Percentiles rank a stretch among this genome's conserved stretches.
Conservation (phyloP, 2,113 vertebrate genomes). For the Echinops telfairi region DNA sequence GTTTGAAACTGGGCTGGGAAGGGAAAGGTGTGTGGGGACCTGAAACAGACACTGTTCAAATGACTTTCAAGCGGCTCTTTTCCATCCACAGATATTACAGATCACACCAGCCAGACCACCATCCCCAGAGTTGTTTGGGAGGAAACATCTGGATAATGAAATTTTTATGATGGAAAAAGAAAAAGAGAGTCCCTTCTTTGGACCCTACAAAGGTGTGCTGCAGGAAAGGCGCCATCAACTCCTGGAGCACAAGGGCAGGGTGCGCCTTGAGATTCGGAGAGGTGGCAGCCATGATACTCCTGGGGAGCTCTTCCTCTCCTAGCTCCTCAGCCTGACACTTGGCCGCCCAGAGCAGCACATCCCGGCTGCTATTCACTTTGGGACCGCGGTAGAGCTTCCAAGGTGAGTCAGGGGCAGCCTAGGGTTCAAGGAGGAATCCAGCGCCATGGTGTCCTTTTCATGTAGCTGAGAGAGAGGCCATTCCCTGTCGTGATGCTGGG, state of each 20-base stretch:
- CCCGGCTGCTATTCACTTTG: background rate
- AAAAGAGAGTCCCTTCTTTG: background rate
- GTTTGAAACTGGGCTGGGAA: background rate
- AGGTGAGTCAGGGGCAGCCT: background rate
- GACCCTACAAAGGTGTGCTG: background rate
- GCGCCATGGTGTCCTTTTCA: background rate
- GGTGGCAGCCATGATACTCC: background rate
- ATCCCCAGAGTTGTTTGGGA: constrained; percentile 33
- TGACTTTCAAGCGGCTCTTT: background rate
- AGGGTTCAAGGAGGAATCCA: background rate
- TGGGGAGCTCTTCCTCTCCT: background rate
- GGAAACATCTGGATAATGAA: constrained; percentile 38
- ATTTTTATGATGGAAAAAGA: background rate
- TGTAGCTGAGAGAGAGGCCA: background rate
- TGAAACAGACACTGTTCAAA: background rate
- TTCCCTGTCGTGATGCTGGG: too few species aligned
- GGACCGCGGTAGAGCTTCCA: background rate
- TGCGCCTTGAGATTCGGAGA: background rate
- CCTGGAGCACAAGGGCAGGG: background rate
- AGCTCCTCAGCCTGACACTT: background rate
- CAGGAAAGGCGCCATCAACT: background rate
- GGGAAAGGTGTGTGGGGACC: background rate
- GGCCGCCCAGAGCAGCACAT: background rate
- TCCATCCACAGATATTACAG: background rate
- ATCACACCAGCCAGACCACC: background rate